Conservation (phyloP, 2,797 vertebrate species). For the Coendou prehensilis region DNA sequence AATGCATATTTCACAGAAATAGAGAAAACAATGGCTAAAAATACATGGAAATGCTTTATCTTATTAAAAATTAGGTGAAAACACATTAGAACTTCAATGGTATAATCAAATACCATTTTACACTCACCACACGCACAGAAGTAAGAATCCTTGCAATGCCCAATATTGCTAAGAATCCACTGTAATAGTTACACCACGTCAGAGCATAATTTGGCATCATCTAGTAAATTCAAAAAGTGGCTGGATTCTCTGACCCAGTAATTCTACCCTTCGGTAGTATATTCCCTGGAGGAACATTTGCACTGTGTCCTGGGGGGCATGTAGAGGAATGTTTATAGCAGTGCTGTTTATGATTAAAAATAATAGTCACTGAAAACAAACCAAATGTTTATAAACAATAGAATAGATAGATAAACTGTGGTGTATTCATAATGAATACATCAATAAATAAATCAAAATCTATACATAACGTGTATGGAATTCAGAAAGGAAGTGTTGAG, state of each 20-base stretch:
- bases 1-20: background rate
- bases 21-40: slow-evolving; percentile 4
- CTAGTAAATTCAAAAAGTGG: slow-evolving; percentile 21
- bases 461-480: background rate
- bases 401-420: slow-evolving; percentile 24
- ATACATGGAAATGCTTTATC: background rate
- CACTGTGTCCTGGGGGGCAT: background rate
- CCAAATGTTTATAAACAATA: slow-evolving; percentile 65
- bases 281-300: background rate
- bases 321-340: slow-evolving; percentile 9
- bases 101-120: background rate
- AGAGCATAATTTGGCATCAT: slow-evolving; percentile 21
- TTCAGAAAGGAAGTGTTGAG: background rate
- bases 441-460: slow-evolving; percentile 31
- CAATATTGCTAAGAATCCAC: background rate
- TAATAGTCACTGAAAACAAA: slow-evolving; percentile 11
- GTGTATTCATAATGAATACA: slow-evolving; percentile 23
- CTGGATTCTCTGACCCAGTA: background rate
- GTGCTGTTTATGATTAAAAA: background rate
- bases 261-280: background rate
- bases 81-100: background rate
- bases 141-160: background rate
- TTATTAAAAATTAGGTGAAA: background rate
- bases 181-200: background rate
- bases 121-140: background rate